These are phyloP conservation scores for Rhyzopertha dominica DNA, from an alignment of 1,140 invertebrate species.

Conservation along the genomic window DNA sequence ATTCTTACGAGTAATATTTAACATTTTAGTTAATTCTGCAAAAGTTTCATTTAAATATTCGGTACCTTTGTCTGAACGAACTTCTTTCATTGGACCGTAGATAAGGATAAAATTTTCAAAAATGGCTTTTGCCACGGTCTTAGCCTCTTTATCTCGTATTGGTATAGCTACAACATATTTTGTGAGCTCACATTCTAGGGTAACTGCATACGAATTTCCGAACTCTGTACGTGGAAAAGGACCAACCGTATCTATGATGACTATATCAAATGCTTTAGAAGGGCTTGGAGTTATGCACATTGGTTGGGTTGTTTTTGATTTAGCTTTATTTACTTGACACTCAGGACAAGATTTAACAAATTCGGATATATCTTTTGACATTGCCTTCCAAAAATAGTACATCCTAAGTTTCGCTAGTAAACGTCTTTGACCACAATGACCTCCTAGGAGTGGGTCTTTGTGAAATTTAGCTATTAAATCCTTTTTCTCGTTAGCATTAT, in stretches of 20 bases:
- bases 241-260: conserved; percentile 1
- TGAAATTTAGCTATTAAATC: conserved; percentile 7
- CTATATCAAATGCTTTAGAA: conserved; percentile 10
- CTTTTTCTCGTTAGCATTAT: background rate
- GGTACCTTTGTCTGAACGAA: conserved; percentile 7
- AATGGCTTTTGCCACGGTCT: conserved; percentile 13
- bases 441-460: conserved; percentile 1
- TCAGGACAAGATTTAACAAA: conserved; percentile 2
- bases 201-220: background rate
- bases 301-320: too few relatives aligned
- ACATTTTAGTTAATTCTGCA: background rate
- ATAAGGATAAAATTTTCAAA: conserved; percentile 10
- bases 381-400: conserved; percentile 6
- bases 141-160: conserved; percentile 15
- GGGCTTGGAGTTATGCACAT: background rate
- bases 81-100: conserved; percentile 14
- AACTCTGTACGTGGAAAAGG: background rate
- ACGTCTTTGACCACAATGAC: conserved; percentile 1
- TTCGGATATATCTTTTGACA: conserved; percentile 3
- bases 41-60: conserved; percentile 7
- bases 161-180: conserved; percentile 12
- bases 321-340: conserved; percentile 11
- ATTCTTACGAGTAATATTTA: background rate
- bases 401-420: conserved; percentile 1
- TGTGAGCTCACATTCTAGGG: conserved; percentile 11